Percentiles rank a stretch among this genome's conserved stretches.
These are phyloP conservation scores for Syngnathus floridae DNA, from an alignment of 2,113 vertebrate species.

Conservation along the genomic window DNA sequence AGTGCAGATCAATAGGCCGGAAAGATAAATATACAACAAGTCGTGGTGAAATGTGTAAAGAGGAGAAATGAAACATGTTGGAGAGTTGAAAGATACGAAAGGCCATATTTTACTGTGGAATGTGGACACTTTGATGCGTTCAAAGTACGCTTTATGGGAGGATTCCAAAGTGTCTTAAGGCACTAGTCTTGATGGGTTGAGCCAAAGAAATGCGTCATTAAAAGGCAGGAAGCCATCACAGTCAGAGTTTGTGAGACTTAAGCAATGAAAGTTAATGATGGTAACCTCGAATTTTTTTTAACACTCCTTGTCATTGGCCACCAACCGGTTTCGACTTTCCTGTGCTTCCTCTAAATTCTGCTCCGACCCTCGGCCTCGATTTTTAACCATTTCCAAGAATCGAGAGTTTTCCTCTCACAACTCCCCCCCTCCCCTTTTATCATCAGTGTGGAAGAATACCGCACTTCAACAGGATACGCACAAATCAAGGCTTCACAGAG, in stretches of 20 bases:
- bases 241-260: not conserved
- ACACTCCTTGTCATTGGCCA: not conserved
- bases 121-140: not conserved
- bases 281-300: not conserved
- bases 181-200: not conserved
- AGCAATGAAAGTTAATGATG: constrained; percentile 2
- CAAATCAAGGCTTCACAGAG: not conserved
- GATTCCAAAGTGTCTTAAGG: not conserved
- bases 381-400: not conserved
- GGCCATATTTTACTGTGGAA: not conserved
- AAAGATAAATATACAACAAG: constrained; percentile 15
- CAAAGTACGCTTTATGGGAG: not conserved
- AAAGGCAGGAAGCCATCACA: not conserved
- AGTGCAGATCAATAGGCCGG: constrained; percentile 3
- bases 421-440: not conserved
- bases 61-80: not conserved
- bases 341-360: too few relatives aligned
- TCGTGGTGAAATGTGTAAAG: constrained; percentile 4
- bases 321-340: not conserved
- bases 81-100: not conserved
- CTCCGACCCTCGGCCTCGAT: not conserved
- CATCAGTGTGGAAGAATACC: not conserved
- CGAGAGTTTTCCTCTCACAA: not conserved
- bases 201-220: constrained; percentile 2
- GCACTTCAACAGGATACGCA: not conserved